A percentile compares a stretch with the other conserved stretches of the same genome.
Evolutionary conservation across 2,797 vertebrate genomes (phyloP).

Genomic region (Bothrops alternatus): DNA sequence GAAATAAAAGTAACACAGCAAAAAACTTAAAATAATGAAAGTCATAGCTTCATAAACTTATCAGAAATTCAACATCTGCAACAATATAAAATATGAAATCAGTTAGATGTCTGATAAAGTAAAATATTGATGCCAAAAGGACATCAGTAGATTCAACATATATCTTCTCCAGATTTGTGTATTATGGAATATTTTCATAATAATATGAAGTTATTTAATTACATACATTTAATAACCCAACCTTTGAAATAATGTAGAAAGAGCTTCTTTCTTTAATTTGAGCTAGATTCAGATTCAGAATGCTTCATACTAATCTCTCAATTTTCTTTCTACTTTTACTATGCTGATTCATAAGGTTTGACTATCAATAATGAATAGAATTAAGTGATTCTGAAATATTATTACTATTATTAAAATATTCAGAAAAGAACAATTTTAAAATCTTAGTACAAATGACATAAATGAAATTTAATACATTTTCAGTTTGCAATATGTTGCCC

Average conservation of each 20-base stretch:
- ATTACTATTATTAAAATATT: not conserved
- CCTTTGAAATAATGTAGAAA: not conserved
- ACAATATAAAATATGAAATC: not conserved
- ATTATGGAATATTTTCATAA: not conserved
- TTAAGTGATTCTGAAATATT: not conserved
- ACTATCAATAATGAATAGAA: not conserved
- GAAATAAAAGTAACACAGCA: not conserved
- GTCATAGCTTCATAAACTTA: not conserved
- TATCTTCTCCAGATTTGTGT: not conserved
- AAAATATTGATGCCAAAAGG: not conserved
- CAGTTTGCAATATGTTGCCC: not conserved
- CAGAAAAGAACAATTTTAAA: not conserved
- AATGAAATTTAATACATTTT: not conserved
- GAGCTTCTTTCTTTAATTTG: not conserved
- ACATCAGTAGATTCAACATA: not conserved
- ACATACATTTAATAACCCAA: not conserved
- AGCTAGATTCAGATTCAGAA: not conserved
- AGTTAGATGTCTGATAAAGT: not conserved
- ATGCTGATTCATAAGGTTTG: not conserved
- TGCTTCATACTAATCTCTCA: not conserved
- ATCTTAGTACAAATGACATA: not conserved
- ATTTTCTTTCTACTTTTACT: not conserved
- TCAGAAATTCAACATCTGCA: not conserved
- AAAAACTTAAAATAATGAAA: not conserved
- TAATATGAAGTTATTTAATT: not conserved